Evolutionary conservation across 2,113 vertebrate species (phyloP).

Genomic region (Zootoca vivipara): DNA sequence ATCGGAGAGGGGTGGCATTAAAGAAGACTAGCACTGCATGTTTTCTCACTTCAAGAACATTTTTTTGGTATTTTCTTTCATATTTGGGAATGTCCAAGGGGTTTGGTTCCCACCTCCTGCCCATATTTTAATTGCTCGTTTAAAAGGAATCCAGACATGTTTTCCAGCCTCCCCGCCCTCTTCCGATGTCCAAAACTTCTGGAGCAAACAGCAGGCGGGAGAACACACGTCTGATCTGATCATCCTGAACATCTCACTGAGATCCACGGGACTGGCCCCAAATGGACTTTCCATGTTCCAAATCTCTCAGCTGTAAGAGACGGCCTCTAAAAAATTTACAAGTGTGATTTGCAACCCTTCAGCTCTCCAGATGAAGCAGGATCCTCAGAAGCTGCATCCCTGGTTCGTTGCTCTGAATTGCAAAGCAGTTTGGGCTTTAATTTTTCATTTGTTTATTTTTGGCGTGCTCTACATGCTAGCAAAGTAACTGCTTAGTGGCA

Average conservation of each 20-base stretch:
- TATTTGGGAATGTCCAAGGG: background rate
- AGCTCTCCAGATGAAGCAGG: background rate
- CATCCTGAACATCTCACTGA: background rate
- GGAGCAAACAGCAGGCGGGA: background rate
- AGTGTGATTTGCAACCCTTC: background rate
- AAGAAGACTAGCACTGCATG: background rate
- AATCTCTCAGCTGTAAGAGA: background rate
- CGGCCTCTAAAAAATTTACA: background rate
- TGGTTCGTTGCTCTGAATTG: background rate
- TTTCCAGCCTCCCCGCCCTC: background rate
- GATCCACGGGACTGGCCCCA: background rate
- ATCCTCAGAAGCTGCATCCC: background rate
- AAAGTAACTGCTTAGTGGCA: background rate
- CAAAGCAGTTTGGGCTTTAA: constrained; percentile 10
- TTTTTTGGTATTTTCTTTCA: background rate
- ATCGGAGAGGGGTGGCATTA: background rate
- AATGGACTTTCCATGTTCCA: constrained; percentile 17
- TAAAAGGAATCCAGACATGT: background rate
- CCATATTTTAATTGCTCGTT: constrained; percentile 10
- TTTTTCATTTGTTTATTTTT: constrained; percentile 32
- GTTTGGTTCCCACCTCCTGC: too few relatives aligned
- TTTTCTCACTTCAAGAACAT: constrained; percentile 4
- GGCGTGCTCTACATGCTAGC: background rate
- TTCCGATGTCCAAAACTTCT: background rate
- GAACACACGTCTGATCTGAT: background rate